Evolutionary conservation across 2,888 invertebrate species (phyloP), one percentile per base, ranked within the genome.

Genomic region (Cataglyphis livida): DNA sequence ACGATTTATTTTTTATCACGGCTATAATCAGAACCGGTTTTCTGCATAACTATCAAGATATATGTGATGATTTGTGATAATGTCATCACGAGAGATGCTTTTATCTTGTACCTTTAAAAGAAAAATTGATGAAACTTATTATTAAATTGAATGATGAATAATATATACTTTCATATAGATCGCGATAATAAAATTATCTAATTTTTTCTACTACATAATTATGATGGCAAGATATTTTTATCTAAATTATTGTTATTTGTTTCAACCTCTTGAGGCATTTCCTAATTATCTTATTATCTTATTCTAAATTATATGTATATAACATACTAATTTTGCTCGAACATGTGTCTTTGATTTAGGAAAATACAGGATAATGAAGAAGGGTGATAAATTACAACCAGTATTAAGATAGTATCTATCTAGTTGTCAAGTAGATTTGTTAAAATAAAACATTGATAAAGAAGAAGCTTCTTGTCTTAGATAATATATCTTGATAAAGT

Each of bases 241-340:
- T 71, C 5, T 15, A 62, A 21, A 21, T 28, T 15, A 4, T 1
- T 21, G 21, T 21, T 15, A n/a, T 15, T 71, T 59, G 59, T 32
- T 54, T 18, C 3, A 18, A 70, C 1, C 21, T 61, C 10, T 48
- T 51, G 3, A 48, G 10, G 12, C 21, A 48, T 74, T 75, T 51
- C 6, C 21, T 75, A 75, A 75, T 75, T 75, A 75, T 75, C 25
- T 12, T 48, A 51, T 62, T 48, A 61, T 21, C 1, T 32, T 44
- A 3, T 74, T 44, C 41, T 6, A 28, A 25, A 59, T 59, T 28
- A 59, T 21, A 59, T 28, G 6, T 10, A 59, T 44, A 44, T 15
- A 51, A 51, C 25, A 51, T n/a, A 35, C n/a, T 62, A 18, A 1
- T 32, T 35, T 35, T 6, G 15, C 4, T 41, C 9, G 9, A 32